Evolutionary conservation across 2,888 invertebrate species (phyloP).

Genomic region (Phalera bucephala): DNA sequence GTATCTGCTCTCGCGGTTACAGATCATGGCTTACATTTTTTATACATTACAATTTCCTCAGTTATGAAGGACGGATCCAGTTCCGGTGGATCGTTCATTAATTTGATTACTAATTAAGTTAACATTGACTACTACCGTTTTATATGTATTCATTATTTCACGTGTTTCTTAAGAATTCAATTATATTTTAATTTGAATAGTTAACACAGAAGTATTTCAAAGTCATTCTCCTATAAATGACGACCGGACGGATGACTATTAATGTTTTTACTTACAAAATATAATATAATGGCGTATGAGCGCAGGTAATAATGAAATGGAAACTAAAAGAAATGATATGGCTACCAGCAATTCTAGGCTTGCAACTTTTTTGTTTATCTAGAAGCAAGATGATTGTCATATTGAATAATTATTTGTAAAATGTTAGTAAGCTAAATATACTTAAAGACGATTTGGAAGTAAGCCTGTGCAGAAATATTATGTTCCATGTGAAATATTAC

Average conservation of each 20-base stretch:
- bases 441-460: no score
- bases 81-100: slow-evolving; percentile 48
- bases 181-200: slow-evolving; percentile 4
- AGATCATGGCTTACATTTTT: slow-evolving; percentile 28
- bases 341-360: no score
- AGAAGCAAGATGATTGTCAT: no score
- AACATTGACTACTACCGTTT: slow-evolving; percentile 33
- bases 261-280: slow-evolving; percentile 13
- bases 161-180: slow-evolving; percentile 10
- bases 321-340: no score
- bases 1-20: slow-evolving; percentile 18
- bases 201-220: slow-evolving; percentile 27
- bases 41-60: slow-evolving; percentile 48
- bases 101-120: slow-evolving; percentile 37
- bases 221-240: slow-evolving; percentile 31
- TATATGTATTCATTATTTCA: slow-evolving; percentile 17
- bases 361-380: no score
- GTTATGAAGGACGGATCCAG: slow-evolving; percentile 45
- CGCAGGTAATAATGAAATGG: no score
- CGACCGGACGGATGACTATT: slow-evolving; percentile 10
- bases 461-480: no score
- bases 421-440: no score
- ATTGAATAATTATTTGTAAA: no score
- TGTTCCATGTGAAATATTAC: no score
- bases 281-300: no score